Conservation (phyloP, 2,797 vertebrate species). For the Macropodus opercularis region DNA sequence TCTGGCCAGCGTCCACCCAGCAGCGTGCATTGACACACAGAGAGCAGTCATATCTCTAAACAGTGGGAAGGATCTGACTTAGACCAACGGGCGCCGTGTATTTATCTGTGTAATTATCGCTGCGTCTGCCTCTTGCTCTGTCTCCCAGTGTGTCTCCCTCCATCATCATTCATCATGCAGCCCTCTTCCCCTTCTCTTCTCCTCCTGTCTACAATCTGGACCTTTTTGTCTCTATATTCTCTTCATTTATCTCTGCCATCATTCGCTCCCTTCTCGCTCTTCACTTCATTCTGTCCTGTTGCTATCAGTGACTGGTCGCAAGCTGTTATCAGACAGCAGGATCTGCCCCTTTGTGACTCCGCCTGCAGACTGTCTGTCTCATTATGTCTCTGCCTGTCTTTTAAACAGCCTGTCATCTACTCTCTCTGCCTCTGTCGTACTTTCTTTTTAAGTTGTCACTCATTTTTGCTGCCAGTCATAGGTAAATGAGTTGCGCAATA, state of each 20-base stretch:
- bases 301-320: constrained; percentile 16
- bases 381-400: constrained; percentile 6
- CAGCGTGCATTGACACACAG: background rate
- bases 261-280: constrained; percentile 19
- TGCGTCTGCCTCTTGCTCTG: constrained; percentile 18
- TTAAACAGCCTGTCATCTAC: constrained; percentile 42
- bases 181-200: background rate
- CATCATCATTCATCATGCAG: constrained; percentile 21
- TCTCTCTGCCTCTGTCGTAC: constrained; percentile 9
- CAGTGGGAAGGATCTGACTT: constrained; percentile 1
- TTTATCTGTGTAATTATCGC: constrained; percentile 38
- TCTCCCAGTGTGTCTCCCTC: constrained; percentile 21
- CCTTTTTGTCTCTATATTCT: constrained; percentile 5
- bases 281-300: constrained; percentile 14
- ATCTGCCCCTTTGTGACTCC: constrained; percentile 33
- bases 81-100: constrained; percentile 11
- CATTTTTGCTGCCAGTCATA: constrained; percentile 34
- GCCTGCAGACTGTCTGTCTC: constrained; percentile 15
- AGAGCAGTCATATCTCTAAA: constrained; percentile 1
- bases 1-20: background rate
- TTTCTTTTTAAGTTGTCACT: constrained; percentile 32
- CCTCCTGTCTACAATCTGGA: constrained; percentile 7
- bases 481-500: constrained; percentile 29
- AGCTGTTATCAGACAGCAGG: constrained; percentile 29
- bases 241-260: constrained; percentile 12